Base-by-base conservation (phyloP, 1,140 invertebrate species). In the Luehdorfia chinensis region DNA sequence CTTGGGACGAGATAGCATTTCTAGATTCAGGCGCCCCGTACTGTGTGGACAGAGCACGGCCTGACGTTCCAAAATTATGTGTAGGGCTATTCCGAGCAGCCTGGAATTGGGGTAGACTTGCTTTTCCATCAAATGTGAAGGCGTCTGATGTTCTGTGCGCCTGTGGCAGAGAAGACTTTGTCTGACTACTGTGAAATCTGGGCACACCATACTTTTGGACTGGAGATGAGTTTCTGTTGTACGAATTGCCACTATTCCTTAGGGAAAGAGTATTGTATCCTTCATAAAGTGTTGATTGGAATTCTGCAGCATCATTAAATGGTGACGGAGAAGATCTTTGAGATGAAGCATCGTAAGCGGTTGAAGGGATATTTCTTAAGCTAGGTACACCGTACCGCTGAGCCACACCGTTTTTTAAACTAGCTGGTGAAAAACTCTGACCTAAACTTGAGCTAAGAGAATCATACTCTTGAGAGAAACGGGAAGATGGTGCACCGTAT, bases 1-100 rank as follows among this genome's bases (percentile, higher is more conserved):
- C 49, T 65, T 16, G 62, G 53, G 1, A 49, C 34, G 65, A 65
- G 8, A 53, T 52, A 52, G 52, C 54, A 55, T 53, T 62, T 43
- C 60, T 70, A 9, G 61, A 39, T 43, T 36, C 59, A 8, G 75
- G 67, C 1, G 53, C 51, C 19, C 62, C 69, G 11, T 80, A 75
- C 28, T 66, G 52, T 13, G 59, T 31, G 9, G 74, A 75, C 3
- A 59, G 19, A 15, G 65, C 60, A 19, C 61, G 45, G 6, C 2
- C 19, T 21, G 57, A 21, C 15, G 55, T 46, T 4, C 55, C 64
- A 12, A 53, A 64, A 14, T 34, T 51, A 36, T 57, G 49, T 7
- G 64, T 60, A 21, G 51, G 39, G 11, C 45, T 49, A 9, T 37
- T 55, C 13, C 43, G 54, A 18, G 56, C 19, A 34, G 39, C 8